Evolutionary conservation across 2,888 invertebrate genomes (phyloP).

Genomic region (Cephalotes varians): DNA sequence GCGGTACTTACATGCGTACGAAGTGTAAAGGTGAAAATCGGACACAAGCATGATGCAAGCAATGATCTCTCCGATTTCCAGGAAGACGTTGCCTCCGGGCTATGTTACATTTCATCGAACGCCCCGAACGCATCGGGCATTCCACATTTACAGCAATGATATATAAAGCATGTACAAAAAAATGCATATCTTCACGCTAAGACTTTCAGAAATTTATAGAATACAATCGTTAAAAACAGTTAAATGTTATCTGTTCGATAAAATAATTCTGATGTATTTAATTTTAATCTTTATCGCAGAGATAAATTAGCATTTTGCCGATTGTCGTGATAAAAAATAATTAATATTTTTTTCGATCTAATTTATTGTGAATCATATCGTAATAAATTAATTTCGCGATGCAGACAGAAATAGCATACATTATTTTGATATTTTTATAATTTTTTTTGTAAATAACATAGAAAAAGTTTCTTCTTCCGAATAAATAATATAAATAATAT

Average conservation of each 20-base stretch:
- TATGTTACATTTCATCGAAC: slow-evolving; percentile 52
- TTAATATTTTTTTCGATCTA: slow-evolving; percentile 20
- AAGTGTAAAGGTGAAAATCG: slow-evolving; percentile 61
- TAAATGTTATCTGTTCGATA: neutral
- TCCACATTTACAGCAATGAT: neutral
- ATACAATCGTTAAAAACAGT: neutral
- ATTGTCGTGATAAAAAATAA: slow-evolving; percentile 50
- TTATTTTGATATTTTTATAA: slow-evolving; percentile 61
- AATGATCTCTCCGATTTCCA: slow-evolving; percentile 71
- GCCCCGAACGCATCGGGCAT: neutral
- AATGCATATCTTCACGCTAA: no score
- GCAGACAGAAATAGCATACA: slow-evolving; percentile 70
- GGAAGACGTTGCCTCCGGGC: slow-evolving; percentile 56
- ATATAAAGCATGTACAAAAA: neutral
- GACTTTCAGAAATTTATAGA: neutral
- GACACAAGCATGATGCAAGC: slow-evolving; percentile 54
- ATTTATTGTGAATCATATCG: slow-evolving; percentile 52
- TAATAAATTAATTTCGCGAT: slow-evolving; percentile 69
- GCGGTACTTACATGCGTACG: neutral
- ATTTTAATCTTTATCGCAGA: neutral
- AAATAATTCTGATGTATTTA: neutral
- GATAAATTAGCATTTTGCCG: slow-evolving; percentile 48
- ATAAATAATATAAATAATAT: slow-evolving; percentile 50
- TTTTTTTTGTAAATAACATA: slow-evolving; percentile 62
- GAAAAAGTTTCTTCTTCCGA: slow-evolving; percentile 29